phyloP scores from a whole-genome alignment of 2,888 invertebrate species.

The Tetragonula carbonaria region DNA sequence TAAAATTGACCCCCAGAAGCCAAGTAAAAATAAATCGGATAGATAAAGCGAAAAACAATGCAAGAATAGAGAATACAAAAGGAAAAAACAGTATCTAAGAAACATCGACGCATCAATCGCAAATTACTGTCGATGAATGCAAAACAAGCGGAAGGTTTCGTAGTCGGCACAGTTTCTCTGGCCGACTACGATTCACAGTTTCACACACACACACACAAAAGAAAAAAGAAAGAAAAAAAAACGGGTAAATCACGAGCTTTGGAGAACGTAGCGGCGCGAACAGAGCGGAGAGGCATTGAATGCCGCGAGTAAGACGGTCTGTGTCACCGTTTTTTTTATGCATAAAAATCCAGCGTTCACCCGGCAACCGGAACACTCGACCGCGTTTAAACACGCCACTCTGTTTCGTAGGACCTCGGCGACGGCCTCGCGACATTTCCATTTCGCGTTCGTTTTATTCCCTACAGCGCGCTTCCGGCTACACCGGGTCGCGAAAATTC shows the following conservation, averaged over 20 bases:
- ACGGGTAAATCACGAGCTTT: background rate
- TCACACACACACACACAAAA: no score
- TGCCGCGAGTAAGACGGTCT: conserved; percentile 20
- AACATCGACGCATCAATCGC: background rate
- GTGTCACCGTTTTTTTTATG: conserved; percentile 17
- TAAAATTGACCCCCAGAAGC: no score
- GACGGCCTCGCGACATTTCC: conserved; percentile 29
- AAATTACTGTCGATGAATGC: background rate
- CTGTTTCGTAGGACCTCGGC: conserved; percentile 7
- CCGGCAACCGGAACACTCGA: conserved; percentile 37
- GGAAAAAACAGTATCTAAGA: no score
- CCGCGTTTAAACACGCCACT: conserved; percentile 31
- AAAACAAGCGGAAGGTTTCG: background rate
- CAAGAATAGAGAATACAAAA: no score
- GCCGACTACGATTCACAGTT: background rate
- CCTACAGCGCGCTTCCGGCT: background rate
- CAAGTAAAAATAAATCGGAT: no score
- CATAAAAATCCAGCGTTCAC: conserved; percentile 22
- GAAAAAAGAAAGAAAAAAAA: no score
- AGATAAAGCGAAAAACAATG: no score
- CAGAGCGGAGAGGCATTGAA: conserved; percentile 12
- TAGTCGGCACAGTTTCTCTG: background rate
- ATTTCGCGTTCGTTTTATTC: conserved; percentile 26
- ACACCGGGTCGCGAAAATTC: background rate
- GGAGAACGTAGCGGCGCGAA: background rate